A percentile compares a stretch with the other conserved stretches of the same genome.
Conservation (phyloP, 2,797 vertebrate species). For the Podargus strigoides region DNA sequence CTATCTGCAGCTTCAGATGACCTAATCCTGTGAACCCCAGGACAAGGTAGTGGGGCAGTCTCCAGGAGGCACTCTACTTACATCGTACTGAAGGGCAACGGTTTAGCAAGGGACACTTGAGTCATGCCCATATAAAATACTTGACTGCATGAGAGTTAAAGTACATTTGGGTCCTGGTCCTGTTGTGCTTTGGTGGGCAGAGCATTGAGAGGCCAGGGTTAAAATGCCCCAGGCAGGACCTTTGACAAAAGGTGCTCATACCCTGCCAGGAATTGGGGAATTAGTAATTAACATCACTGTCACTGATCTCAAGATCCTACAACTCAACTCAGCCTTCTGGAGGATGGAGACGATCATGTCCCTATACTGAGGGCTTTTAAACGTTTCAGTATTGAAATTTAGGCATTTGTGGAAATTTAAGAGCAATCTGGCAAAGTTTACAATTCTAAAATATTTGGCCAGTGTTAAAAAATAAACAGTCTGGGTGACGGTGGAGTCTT, state of each 20-base stretch:
- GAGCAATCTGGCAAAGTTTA: not conserved
- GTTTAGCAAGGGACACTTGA: not conserved
- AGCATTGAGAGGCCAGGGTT: not conserved
- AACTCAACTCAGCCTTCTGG: not conserved
- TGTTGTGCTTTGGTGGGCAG: not conserved
- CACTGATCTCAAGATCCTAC: not conserved
- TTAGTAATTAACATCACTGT: not conserved
- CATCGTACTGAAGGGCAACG: not conserved
- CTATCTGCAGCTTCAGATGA: not conserved
- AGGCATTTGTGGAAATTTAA: not conserved
- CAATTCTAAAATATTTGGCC: not conserved
- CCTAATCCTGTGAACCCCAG: not conserved
- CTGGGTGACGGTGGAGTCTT: not conserved
- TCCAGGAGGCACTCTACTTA: fast-evolving
- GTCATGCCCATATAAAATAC: not conserved
- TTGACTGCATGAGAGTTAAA: not conserved
- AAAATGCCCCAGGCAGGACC: not conserved
- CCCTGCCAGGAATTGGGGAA: fast-evolving
- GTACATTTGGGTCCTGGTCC: not conserved
- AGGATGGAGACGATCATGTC: not conserved
- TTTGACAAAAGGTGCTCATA: not conserved
- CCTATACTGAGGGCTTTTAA: not conserved
- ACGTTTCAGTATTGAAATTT: fast-evolving
- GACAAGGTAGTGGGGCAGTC: fast-evolving
- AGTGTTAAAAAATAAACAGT: not conserved